Conservation (phyloP, 2,888 invertebrate species). For the Myopa testacea region DNA sequence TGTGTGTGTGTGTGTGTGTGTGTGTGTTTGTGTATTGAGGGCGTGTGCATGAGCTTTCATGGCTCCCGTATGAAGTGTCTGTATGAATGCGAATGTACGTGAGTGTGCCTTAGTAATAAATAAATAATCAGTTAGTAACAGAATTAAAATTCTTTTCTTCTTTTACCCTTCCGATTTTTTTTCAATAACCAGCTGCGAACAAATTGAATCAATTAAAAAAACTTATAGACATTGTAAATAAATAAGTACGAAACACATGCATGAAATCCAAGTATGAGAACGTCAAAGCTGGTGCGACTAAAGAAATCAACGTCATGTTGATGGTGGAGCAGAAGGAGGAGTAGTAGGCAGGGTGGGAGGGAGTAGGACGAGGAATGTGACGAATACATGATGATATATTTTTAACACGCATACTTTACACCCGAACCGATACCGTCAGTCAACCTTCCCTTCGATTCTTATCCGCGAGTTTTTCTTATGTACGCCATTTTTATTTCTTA, state of each 20-base stretch:
- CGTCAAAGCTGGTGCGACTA: background rate
- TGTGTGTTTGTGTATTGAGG: background rate
- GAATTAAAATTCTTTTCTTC: background rate
- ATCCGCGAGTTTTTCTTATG: background rate
- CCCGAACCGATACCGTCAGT: background rate
- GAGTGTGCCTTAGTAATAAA: background rate
- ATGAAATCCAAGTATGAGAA: background rate
- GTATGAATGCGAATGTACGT: too few relatives aligned
- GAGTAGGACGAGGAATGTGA: too few relatives aligned
- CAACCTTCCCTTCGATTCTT: background rate
- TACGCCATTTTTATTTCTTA: background rate
- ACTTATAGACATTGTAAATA: background rate
- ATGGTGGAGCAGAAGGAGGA: background rate
- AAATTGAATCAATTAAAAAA: background rate
- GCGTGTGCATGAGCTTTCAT: too few relatives aligned
- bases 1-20: too few relatives aligned
- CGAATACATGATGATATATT: too few relatives aligned
- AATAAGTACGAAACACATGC: background rate
- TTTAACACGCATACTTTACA: background rate
- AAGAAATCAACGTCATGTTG: too few relatives aligned
- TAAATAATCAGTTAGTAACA: background rate
- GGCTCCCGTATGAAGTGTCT: too few relatives aligned
- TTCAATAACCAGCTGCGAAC: background rate
- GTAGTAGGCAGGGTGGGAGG: too few relatives aligned
- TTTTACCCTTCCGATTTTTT: too few relatives aligned